Base-by-base conservation (phyloP, 2,113 vertebrate species). In the Enhydra lutris region DNA sequence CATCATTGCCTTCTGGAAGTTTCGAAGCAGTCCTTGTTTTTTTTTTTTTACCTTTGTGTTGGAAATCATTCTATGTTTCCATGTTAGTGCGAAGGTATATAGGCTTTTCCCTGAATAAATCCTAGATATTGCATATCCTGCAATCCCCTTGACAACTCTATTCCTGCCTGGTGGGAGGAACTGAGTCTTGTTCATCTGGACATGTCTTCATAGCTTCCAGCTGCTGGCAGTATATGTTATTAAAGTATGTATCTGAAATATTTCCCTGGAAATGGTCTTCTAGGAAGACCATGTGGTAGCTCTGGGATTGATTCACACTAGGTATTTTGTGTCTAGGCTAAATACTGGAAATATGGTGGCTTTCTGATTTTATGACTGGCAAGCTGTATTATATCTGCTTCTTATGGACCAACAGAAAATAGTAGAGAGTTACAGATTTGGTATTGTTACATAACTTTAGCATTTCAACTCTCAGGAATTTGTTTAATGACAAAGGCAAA, bases 51-150 rank as follows among this genome's bases (percentile, higher is more conserved):
- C 36, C 21, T 74, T 92, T 94, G 73, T 74, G 12, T 79, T 67
- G 73, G 78, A 93, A 88, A 73, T 4, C 50, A 61, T 89, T 95
- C 81, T 67, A 31, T 42, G 65, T 63, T 39, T 42, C 67, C 39
- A 85, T 24, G 29, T 78, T 96, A 86, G 47, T 95, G 34, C 36
- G 55, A 47, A 84, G 34, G 78, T 63, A 74, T 59, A 93, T 0
- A 88, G 81, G 55, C 20, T 84, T 85, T 96, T 57, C 93, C 45
- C 90, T 84, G 50, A 93, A 95, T 87, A 96, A 92, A 86, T 86
- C n/a, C 52, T 95, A 93, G 89, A 82, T 31, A 74, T 6, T 47
- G 12, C 24, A 82, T 31, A 85, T 52, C 23, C 73, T 89, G 71
- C 6, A 71, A 80, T 78, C 24, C 82, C 61, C 69, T 57, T 76